Evolutionary conservation across 2,797 vertebrate genomes (phyloP).

Genomic region (Microhierax caerulescens): DNA sequence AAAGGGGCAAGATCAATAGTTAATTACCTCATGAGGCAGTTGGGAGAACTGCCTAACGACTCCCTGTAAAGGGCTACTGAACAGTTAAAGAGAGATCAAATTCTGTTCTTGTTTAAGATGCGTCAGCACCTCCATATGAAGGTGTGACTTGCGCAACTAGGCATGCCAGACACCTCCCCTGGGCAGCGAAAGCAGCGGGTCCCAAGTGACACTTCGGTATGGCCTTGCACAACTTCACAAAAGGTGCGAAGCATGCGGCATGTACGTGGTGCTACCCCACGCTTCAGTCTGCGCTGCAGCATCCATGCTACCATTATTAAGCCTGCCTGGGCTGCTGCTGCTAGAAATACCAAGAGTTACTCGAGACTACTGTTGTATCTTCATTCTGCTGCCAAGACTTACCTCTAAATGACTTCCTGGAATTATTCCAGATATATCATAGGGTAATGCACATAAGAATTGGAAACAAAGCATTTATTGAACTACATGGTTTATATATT

Average conservation of each 20-base stretch:
- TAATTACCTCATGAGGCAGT: background rate
- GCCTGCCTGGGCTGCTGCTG: background rate
- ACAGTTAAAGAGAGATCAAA: background rate
- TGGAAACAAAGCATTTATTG: background rate
- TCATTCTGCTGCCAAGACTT: background rate
- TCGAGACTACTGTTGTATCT: background rate
- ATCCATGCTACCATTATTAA: rapidly evolving
- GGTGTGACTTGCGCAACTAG: background rate
- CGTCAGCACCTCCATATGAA: background rate
- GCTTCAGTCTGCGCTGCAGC: background rate
- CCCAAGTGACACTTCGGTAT: background rate
- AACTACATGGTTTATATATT: background rate
- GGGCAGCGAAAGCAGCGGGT: background rate
- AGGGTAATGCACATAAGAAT: background rate
- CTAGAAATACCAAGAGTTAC: rapidly evolving
- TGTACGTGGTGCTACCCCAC: rapidly evolving
- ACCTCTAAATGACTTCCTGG: background rate
- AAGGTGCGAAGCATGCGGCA: background rate
- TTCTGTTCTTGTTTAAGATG: background rate
- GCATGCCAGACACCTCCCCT: background rate
- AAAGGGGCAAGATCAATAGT: background rate
- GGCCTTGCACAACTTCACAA: background rate
- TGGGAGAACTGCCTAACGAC: background rate
- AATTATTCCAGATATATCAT: background rate
- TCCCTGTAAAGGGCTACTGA: background rate